Evolutionary conservation across 2,113 vertebrate species (phyloP), one percentile per base, ranked within the genome.

Genomic region (Zingel zingel): DNA sequence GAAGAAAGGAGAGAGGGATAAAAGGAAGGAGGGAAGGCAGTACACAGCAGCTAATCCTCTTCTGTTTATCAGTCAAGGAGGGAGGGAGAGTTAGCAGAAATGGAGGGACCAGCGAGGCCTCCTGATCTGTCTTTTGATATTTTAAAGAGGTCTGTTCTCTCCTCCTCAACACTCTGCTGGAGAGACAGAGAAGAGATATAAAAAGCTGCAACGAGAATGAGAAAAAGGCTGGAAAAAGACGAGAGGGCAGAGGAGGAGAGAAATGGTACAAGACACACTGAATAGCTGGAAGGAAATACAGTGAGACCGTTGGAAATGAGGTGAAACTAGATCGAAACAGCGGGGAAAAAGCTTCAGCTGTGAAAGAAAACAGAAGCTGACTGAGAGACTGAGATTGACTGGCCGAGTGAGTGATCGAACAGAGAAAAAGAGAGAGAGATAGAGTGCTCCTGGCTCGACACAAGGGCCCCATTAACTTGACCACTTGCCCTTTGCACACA

Each of bases 401-500:
- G 90, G 82, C 84, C 82, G 77, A 89, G 96, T 96, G 91, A 92
- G 92, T 85, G 90, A 93, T 93, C 80, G 91, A 89, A 92, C 85
- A 71, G 87, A 91, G 87, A 87, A 70, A 92, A 91, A 90, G 86
- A 93, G 90, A 87, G 91, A 87, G 90, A 88, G 91, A 91, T 89
- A 93, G 94, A 95, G 94, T 88, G 93, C 90, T 96, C 95, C 97
- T 94, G 94, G 93, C 96, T 95, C 96, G 94, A 96, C 96, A 97
- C 97, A 97, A 97, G 97, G 97, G 97, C 97, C 96, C 98, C 97
- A 97, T 98, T 98, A 99, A 99, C 97, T 96, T 99, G 98, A 99
- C 97, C 98, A 97, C 97, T 98, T 99, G 98, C 97, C 97, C 98
- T 97, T 96, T 97, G 97, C 96, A 97, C 97, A 99, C 97, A 99